Evolutionary conservation across 2,797 vertebrate species (phyloP).

Genomic region (Simalia tracyae): DNA sequence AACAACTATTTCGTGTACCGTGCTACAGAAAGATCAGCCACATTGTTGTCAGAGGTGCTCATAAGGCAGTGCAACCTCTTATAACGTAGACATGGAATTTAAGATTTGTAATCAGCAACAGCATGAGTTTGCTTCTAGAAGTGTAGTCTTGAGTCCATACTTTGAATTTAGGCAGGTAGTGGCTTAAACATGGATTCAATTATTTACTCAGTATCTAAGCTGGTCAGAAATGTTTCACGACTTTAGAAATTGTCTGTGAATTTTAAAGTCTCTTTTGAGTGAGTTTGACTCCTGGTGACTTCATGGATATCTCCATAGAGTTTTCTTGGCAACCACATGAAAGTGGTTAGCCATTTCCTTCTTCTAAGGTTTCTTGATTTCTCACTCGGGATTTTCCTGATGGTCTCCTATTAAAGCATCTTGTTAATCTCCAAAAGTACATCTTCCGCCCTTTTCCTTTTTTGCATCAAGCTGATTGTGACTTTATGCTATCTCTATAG

Average conservation of each 20-base stretch:
- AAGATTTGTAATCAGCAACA: constrained; percentile 38
- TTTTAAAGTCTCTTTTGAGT: background rate
- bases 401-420: background rate
- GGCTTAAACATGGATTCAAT: constrained; percentile 36
- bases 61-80: constrained; percentile 13
- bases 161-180: constrained; percentile 15
- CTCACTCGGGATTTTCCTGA: background rate
- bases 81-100: background rate
- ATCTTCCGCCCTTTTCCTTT: constrained; percentile 21
- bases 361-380: background rate
- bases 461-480: background rate
- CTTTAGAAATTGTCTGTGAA: constrained; percentile 44
- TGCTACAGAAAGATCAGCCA: constrained; percentile 9
- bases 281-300: background rate
- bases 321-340: background rate
- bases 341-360: background rate
- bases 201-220: constrained; percentile 31
- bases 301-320: background rate
- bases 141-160: constrained; percentile 20
- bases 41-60: constrained; percentile 16
- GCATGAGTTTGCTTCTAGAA: constrained; percentile 20
- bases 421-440: constrained; percentile 39
- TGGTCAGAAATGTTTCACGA: background rate
- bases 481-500: background rate
- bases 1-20: background rate